Evolutionary conservation across 2,113 vertebrate species (phyloP), one percentile per base, ranked within the genome.

Genomic region (Toxostoma redivivum): DNA sequence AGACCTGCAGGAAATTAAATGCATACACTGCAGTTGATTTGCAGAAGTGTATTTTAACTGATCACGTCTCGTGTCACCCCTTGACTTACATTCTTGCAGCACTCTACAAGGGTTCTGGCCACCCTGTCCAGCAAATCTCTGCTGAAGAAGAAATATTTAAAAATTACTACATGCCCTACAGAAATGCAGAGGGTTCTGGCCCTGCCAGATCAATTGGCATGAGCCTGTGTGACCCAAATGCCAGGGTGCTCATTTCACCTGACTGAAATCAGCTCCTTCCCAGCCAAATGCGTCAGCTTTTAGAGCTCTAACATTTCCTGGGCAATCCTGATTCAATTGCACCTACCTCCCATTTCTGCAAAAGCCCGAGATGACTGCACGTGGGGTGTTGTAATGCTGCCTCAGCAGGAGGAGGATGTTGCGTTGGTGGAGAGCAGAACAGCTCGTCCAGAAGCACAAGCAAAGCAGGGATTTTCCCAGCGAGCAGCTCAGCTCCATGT

Each of bases 361-460:
- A 85, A 90, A 92, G 35, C 65, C 92, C 50, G 13, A 71, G 82
- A 86, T 71, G 80, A 90, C 50, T 83, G 90, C 71, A 90, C 27
- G 8, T 73, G 78, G 74, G 86, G 88, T 81, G 82, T 70, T 5
- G 17, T 51, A 88, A 83, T 2, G 65, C 91, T 88, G 82, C 58
- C 91, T 94, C 85, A 93, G 92, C 85, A 90, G 73, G 48, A 94
- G 83, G 38, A 92, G 81, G 90, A 92, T 67, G 77, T 85, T 93
- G 92, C 62, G 40, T 89, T 80, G 79, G 88, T 51, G 62, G 85
- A 79, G 64, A 92, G 76, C 88, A 95, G 94, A 94, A 92, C 79
- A 87, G 67, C 82, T 83, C 2, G 5, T 92, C 86, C 92, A 88
- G 85, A 83, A 86, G 65, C 47, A 21, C 74, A 69, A 1, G 9